These are phyloP conservation scores for Chionodraco myersi DNA, from an alignment of 2,113 vertebrate species.

Conservation along the genomic window DNA sequence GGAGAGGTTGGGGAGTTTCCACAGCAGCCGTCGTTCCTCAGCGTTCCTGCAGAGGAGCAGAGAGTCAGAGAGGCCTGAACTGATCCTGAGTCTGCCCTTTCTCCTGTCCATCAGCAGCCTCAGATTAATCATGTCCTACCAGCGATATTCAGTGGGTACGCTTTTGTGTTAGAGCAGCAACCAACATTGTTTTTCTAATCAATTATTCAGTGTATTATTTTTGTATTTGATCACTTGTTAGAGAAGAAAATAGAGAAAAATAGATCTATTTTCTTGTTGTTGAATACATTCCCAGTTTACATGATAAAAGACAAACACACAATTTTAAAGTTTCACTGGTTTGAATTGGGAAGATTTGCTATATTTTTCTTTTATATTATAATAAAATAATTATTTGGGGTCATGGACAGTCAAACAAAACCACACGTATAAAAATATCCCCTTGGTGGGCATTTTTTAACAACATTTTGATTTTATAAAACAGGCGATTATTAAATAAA, in stretches of 20 bases:
- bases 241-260: not conserved
- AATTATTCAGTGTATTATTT: not conserved
- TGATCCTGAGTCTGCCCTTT: not conserved
- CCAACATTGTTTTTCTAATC: not conserved
- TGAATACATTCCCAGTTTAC: not conserved
- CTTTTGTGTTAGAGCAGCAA: not conserved
- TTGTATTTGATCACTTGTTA: not conserved
- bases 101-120: not conserved
- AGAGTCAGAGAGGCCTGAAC: not conserved
- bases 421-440: not conserved
- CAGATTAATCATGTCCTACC: not conserved
- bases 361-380: too few relatives aligned
- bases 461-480: not conserved
- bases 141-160: too few relatives aligned
- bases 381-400: too few relatives aligned
- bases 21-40: slow-evolving; percentile 90
- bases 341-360: too few relatives aligned
- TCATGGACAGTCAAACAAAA: not conserved
- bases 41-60: slow-evolving; percentile 85
- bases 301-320: not conserved
- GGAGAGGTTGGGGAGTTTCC: slow-evolving; percentile 90
- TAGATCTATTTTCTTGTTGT: not conserved
- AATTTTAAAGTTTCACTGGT: too few relatives aligned
- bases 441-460: not conserved
- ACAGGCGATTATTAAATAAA: not conserved